phyloP scores from a whole-genome alignment of 2,113 vertebrate species.

The Ondatra zibethicus region DNA sequence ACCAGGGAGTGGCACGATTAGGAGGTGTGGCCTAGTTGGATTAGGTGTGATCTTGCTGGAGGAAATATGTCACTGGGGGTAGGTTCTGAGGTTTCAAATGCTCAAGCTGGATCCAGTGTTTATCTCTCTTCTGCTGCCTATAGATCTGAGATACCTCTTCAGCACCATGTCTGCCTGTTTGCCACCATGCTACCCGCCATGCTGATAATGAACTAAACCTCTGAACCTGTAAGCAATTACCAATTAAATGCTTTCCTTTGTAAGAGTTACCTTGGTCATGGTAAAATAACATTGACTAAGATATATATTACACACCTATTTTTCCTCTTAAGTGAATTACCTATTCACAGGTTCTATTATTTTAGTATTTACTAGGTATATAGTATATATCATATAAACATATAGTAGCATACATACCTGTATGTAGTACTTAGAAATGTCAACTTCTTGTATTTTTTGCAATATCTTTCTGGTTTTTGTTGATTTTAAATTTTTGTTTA shows the following conservation, averaged over 20 bases:
- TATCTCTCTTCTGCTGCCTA: too few relatives aligned
- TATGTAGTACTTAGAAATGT: background rate
- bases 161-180: too few relatives aligned
- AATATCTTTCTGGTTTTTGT: conserved; percentile 8
- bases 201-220: background rate
- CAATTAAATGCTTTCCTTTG: background rate
- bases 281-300: background rate
- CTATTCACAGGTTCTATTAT: background rate
- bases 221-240: background rate
- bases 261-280: background rate
- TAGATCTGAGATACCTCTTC: too few relatives aligned
- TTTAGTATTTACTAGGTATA: background rate
- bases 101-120: too few relatives aligned
- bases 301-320: background rate
- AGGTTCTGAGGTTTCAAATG: background rate
- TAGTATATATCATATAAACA: background rate
- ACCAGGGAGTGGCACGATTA: background rate
- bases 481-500: conserved; percentile 12
- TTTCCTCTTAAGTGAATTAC: conserved; percentile 27
- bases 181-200: background rate
- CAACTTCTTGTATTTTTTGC: background rate
- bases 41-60: background rate
- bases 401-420: background rate
- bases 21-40: background rate
- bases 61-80: background rate